Percentiles rank a stretch among this genome's conserved stretches.
Conservation (phyloP, 2,888 invertebrate species). For the Ennomos fuscantarius region DNA sequence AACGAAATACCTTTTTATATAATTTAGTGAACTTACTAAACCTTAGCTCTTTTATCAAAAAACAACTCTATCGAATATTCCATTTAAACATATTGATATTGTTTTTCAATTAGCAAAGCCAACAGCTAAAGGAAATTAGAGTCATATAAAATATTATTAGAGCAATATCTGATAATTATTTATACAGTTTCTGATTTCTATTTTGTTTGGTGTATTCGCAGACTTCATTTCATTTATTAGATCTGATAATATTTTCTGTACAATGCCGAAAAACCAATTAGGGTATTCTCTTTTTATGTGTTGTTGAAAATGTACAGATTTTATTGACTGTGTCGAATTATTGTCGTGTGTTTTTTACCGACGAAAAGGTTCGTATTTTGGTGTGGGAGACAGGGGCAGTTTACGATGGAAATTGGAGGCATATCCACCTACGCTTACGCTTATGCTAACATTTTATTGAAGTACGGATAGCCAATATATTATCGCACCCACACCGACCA, state of each 20-base stretch:
- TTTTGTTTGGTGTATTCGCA: no score
- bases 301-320: constrained; percentile 4
- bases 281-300: no score
- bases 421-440: no score
- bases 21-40: no score
- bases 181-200: not conserved
- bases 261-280: no score
- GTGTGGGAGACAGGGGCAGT: constrained; percentile 11
- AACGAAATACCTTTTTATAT: no score
- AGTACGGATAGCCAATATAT: no score
- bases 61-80: not conserved
- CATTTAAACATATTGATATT: constrained; percentile 1
- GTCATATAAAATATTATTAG: not conserved
- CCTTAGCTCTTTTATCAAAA: not conserved
- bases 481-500: no score
- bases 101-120: constrained; percentile 10
- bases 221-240: not conserved
- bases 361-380: constrained; percentile 3
- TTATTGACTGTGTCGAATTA: constrained; percentile 3
- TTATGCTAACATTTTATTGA: no score
- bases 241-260: not conserved
- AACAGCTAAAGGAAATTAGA: constrained; percentile 18
- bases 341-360: constrained; percentile 7
- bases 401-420: constrained; percentile 4
- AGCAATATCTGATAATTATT: not conserved